Evolutionary conservation across 2,888 invertebrate genomes (phyloP).

Genomic region (Metalampra italica): DNA sequence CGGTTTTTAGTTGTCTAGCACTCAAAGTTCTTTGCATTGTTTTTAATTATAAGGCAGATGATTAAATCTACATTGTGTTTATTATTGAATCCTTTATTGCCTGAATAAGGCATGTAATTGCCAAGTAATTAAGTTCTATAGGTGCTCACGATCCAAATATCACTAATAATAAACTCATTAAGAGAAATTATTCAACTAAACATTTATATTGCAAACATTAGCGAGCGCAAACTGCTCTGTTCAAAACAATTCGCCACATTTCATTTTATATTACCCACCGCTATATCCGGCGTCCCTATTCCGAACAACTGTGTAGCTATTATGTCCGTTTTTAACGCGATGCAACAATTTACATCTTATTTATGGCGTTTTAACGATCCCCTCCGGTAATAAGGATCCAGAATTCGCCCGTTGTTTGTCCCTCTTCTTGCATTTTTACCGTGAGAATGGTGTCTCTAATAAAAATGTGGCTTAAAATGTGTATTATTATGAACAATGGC

Average conservation of each 20-base stretch:
- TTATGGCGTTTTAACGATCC: conserved; percentile 32
- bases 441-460: conserved; percentile 7
- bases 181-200: not conserved
- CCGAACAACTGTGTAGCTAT: conserved; percentile 11
- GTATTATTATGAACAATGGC: no score
- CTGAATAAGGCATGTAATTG: no score
- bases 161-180: conserved; percentile 1
- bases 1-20: no score
- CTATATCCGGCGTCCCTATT: conserved; percentile 6
- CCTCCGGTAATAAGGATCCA: conserved; percentile 19
- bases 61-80: no score
- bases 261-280: conserved; percentile 9
- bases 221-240: conserved; percentile 1
- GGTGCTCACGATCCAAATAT: no score
- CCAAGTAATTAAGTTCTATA: no score
- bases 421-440: conserved; percentile 3
- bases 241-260: conserved; percentile 11
- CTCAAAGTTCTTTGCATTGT: no score
- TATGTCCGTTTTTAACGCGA: conserved; percentile 17
- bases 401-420: conserved; percentile 6
- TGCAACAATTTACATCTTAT: conserved; percentile 23
- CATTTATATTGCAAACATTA: conserved; percentile 10
- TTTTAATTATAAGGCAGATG: no score
- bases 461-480: conserved; percentile 23
- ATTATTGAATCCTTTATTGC: no score